Base-by-base conservation (phyloP, 2,888 invertebrate species). In the Tenthredo notha region DNA sequence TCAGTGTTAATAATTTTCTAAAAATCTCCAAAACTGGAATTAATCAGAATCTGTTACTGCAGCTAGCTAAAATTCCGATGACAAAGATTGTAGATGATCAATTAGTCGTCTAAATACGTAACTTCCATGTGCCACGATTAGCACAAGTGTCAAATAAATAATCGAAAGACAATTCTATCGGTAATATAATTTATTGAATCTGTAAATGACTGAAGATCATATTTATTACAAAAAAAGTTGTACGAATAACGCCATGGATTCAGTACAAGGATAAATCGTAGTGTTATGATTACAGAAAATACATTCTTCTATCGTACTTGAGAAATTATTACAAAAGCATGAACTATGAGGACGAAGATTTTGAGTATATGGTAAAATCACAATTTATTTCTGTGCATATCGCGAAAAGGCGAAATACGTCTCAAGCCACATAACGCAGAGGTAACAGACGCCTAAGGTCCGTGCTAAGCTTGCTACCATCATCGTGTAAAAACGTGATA, bases 361-460 rank as follows among this genome's bases (percentile, higher is more conserved):
- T 74, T 43, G 18, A 18, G n/a, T 74, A 21, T 21, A 43, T 21
- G 21, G n/a, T n/a, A 29, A 7, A 21, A 43, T 74, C 4, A 74
- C 15, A 40, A 40, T 40, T 25, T 12, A n/a, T 21, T 5, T 40
- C 2, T 54, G 54, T 33, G 25, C 21, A 33, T 10, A 29, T 65
- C 15, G n/a, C 40, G 2, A 18, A n/a, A 21, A 12, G 4, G 7
- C 74, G 3, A n/a, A 58, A n/a, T 18, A 7, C 33, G 25, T 15
- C 21, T 90, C 85, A 90, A 18, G 84, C 85, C 25, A 87, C 58
- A 87, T 93, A 95, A 58, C 91, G 90, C 29, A 96, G 90, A 0
- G 96, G 95, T 85, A 96, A 94, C 2, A 96, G 91, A 86, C 95
- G 95, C 90, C 95, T 93, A 4, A 96, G 90, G 61, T 96, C 96